Evolutionary conservation across 1,140 invertebrate genomes (phyloP).

Genomic region (Drosophila pachea): DNA sequence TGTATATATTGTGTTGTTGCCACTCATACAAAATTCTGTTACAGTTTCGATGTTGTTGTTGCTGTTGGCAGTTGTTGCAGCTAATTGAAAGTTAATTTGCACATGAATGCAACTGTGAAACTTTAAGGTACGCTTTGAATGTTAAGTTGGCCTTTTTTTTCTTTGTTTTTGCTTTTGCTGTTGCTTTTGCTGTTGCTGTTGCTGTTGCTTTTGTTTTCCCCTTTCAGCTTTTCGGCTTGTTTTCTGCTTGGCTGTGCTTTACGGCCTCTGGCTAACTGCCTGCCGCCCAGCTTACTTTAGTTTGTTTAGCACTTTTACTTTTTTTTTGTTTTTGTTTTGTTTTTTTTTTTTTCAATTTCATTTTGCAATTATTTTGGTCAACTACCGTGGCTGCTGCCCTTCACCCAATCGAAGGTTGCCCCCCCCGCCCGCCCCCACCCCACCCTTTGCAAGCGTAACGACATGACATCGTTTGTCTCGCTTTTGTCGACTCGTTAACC

Average conservation of each 20-base stretch:
- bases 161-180: conserved; percentile 8
- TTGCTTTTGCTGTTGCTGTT: conserved; percentile 10
- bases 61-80: conserved; percentile 38
- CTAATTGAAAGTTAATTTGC: conserved; percentile 61
- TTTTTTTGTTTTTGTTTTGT: too few relatives aligned
- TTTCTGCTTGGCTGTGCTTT: too few relatives aligned
- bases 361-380: conserved; percentile 43
- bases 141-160: conserved; percentile 35
- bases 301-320: conserved; percentile 49
- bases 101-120: conserved; percentile 55
- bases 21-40: conserved; percentile 43
- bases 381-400: conserved; percentile 25
- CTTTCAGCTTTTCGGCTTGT: too few relatives aligned
- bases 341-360: conserved; percentile 53
- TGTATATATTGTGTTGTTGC: too few relatives aligned
- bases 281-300: conserved; percentile 1
- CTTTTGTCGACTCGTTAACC: conserved; percentile 10
- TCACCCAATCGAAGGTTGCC: conserved; percentile 40
- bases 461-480: not conserved
- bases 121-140: conserved; percentile 46
- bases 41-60: conserved; percentile 27
- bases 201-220: too few relatives aligned
- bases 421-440: not conserved
- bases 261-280: too few relatives aligned
- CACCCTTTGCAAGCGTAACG: too few relatives aligned